A percentile compares a stretch with the other conserved stretches of the same genome.
Conservation (phyloP, 2,888 invertebrate species). For the Phanerotoma sp. region DNA sequence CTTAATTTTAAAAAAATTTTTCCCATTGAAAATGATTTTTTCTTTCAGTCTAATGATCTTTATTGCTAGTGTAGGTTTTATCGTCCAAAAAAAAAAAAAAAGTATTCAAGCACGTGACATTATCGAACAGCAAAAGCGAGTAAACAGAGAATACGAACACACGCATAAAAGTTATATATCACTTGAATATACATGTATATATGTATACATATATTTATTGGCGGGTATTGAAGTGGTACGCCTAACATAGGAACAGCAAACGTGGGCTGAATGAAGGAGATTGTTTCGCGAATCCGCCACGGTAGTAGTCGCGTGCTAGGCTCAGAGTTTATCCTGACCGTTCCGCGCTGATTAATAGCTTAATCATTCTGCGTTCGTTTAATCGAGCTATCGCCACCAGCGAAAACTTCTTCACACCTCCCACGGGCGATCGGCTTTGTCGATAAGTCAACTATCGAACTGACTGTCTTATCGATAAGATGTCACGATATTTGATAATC, state of each 20-base stretch:
- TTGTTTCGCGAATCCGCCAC: slow-evolving; percentile 26
- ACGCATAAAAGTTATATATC: background rate
- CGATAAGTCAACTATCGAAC: slow-evolving; percentile 34
- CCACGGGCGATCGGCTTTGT: slow-evolving; percentile 33
- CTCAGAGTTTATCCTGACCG: slow-evolving; percentile 34
- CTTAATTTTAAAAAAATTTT: too few relatives aligned
- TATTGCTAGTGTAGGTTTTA: too few relatives aligned
- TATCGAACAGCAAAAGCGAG: slow-evolving; percentile 10
- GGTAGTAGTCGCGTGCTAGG: slow-evolving; percentile 37
- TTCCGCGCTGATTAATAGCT: slow-evolving; percentile 40
- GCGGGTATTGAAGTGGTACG: too few relatives aligned
- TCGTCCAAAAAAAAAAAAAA: background rate
- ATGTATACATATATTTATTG: background rate
- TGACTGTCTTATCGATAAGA: slow-evolving; percentile 34
- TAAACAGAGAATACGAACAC: background rate
- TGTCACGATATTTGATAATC: slow-evolving; percentile 27
- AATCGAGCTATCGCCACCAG: slow-evolving; percentile 26
- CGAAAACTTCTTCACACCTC: slow-evolving; percentile 28
- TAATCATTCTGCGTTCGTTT: slow-evolving; percentile 39
- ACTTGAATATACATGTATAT: background rate
- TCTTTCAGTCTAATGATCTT: too few relatives aligned
- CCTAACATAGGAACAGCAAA: too few relatives aligned
- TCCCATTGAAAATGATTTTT: too few relatives aligned
- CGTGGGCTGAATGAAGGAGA: slow-evolving; percentile 23
- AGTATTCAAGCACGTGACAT: slow-evolving; percentile 14